Evolutionary conservation across 2,113 vertebrate species (phyloP).

Genomic region (Sciurus niger): DNA sequence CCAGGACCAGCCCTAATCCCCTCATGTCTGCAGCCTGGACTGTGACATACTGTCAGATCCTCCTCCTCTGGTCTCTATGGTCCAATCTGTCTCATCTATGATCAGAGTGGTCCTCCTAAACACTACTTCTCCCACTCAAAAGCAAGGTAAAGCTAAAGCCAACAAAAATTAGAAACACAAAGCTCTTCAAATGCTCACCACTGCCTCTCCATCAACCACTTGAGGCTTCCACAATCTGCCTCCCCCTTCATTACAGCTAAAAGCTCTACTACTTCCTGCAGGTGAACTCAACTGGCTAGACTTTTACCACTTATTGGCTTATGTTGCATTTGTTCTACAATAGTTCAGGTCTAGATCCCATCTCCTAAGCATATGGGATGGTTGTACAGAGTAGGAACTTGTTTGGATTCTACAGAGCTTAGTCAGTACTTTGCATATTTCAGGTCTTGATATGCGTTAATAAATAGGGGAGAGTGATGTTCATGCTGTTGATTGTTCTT

Average conservation of each 20-base stretch:
- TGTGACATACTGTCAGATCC: neutral
- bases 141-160: conserved; percentile 6
- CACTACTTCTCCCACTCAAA: neutral
- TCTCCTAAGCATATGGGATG: neutral
- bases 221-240: neutral
- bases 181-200: neutral
- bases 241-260: neutral
- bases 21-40: neutral
- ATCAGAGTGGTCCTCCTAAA: neutral
- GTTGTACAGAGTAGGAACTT: neutral
- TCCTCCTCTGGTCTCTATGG: neutral
- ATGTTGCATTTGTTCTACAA: neutral
- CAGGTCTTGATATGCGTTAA: neutral
- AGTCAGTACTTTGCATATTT: neutral
- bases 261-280: neutral
- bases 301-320: neutral
- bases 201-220: neutral
- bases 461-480: neutral
- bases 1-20: neutral
- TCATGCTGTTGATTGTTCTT: neutral
- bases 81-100: neutral
- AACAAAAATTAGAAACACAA: neutral
- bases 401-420: neutral
- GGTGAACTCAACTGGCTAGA: neutral
- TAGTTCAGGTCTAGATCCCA: neutral